A percentile compares a stretch with the other conserved stretches of the same genome.
phyloP scores from a whole-genome alignment of 2,113 vertebrate species.

The Castor canadensis region DNA sequence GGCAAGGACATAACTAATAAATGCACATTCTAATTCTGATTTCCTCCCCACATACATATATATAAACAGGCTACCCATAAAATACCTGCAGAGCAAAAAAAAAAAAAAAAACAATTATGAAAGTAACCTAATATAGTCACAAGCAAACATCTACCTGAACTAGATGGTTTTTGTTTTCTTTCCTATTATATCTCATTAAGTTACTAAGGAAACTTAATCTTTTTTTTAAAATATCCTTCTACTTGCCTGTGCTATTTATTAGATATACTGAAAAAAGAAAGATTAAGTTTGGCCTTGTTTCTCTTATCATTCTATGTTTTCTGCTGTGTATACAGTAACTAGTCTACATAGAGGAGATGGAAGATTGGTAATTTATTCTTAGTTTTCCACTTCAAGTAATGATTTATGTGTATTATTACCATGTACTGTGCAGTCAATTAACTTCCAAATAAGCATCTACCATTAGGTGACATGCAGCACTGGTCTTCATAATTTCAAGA shows the following conservation, averaged over 20 bases:
- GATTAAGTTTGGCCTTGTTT: conserved; percentile 26
- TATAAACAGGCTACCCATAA: neutral
- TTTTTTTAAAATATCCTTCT: conserved; percentile 36
- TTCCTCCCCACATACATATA: neutral
- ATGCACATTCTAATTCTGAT: neutral
- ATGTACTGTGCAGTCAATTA: conserved; percentile 23
- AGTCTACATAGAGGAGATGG: neutral
- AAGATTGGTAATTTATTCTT: neutral
- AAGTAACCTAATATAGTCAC: neutral
- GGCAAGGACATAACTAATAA: neutral
- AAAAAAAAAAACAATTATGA: neutral
- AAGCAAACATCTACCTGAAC: neutral
- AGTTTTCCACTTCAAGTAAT: conserved; percentile 50
- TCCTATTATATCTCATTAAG: conserved; percentile 49
- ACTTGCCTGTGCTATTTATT: conserved; percentile 19
- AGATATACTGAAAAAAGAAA: conserved; percentile 29
- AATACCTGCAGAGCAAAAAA: neutral
- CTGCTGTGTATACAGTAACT: conserved; percentile 14
- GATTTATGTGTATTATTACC: conserved; percentile 24
- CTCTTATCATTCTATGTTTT: conserved; percentile 16
- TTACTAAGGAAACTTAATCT: conserved; percentile 46
- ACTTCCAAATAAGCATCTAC: neutral
- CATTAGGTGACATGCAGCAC: neutral
- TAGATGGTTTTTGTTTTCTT: neutral
- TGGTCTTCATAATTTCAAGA: conserved; percentile 52